Percentiles rank a stretch among this genome's conserved stretches.
These are phyloP conservation scores for Arbacia lixula DNA, from an alignment of 53 echinoderm and acorn worm species.

Conservation along the genomic window DNA sequence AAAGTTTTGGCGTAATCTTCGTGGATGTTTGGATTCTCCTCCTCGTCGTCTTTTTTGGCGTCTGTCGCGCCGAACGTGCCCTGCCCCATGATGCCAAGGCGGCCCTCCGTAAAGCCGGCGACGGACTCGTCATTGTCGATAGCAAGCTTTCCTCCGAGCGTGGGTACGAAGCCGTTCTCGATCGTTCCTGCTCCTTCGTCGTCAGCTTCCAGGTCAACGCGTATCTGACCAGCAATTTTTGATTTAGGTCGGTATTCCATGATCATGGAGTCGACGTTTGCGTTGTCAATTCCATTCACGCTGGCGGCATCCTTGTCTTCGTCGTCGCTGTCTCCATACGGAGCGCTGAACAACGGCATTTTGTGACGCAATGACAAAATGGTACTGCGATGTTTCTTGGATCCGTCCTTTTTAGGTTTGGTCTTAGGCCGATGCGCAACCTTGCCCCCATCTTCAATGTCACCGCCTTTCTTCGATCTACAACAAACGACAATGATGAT, in stretches of 20 bases:
- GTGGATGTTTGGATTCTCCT: background rate
- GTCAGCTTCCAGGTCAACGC: slow-evolving; percentile 30
- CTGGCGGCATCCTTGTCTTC: background rate
- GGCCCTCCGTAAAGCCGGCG: slow-evolving; percentile 8
- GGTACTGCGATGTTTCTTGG: slow-evolving; percentile 34
- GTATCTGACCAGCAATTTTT: slow-evolving; percentile 41
- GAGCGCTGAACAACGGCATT: slow-evolving; percentile 20
- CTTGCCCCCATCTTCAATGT: background rate
- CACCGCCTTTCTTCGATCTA: background rate
- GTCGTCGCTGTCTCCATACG: background rate
- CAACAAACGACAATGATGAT: background rate
- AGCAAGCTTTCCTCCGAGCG: background rate
- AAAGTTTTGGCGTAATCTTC: background rate
- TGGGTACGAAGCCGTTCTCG: slow-evolving; percentile 29
- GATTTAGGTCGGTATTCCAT: slow-evolving; percentile 43
- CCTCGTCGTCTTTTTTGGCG: background rate
- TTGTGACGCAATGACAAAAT: slow-evolving; percentile 40
- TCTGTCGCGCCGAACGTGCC: slow-evolving; percentile 24
- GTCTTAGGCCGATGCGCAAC: slow-evolving; percentile 3
- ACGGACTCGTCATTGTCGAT: background rate
- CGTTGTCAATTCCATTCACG: background rate
- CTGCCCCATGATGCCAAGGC: slow-evolving; percentile 12
- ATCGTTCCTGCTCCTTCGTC: slow-evolving; percentile 29
- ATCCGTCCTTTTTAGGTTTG: background rate
- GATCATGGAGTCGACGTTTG: slow-evolving; percentile 34